Conservation (phyloP, 1,140 invertebrate genomes). For the Bombus terrestris region DNA sequence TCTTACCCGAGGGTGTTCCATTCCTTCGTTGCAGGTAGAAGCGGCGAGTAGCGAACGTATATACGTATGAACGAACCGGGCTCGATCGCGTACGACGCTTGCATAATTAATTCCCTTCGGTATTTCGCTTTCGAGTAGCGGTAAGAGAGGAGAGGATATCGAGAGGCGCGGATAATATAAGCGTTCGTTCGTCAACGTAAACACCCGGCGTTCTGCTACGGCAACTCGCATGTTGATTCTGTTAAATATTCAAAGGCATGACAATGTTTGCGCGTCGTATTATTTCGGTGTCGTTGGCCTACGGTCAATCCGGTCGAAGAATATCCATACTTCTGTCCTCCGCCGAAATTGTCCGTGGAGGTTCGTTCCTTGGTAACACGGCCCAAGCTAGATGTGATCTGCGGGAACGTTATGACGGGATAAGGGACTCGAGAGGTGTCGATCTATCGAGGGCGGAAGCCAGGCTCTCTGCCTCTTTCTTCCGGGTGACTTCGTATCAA, state of each 20-base stretch:
- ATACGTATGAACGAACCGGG: neutral
- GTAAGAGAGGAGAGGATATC: neutral
- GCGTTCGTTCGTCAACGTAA: conserved; percentile 30
- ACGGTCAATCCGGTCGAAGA: conserved; percentile 32
- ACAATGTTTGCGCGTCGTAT: conserved; percentile 19
- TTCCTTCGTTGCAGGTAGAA: no score
- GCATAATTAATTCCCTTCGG: conserved; percentile 31
- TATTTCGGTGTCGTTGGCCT: conserved; percentile 55
- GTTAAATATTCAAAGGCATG: conserved; percentile 34
- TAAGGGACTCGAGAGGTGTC: neutral
- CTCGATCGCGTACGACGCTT: conserved; percentile 17
- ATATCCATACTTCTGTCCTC: conserved; percentile 33
- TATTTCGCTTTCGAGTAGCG: conserved; percentile 14
- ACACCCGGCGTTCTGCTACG: conserved; percentile 14
- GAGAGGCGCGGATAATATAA: neutral
- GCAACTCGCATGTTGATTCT: neutral
- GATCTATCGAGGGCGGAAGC: neutral
- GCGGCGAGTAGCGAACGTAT: neutral
- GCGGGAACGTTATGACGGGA: no score
- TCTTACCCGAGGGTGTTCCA: no score
- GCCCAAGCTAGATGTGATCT: neutral
- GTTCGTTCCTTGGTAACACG: no score
- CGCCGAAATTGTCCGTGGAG: neutral
- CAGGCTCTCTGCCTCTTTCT: conserved; percentile 19
- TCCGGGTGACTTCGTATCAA: conserved; percentile 36